Conservation (phyloP, 2,888 invertebrate genomes). For the Habrosyne pyritoides region DNA sequence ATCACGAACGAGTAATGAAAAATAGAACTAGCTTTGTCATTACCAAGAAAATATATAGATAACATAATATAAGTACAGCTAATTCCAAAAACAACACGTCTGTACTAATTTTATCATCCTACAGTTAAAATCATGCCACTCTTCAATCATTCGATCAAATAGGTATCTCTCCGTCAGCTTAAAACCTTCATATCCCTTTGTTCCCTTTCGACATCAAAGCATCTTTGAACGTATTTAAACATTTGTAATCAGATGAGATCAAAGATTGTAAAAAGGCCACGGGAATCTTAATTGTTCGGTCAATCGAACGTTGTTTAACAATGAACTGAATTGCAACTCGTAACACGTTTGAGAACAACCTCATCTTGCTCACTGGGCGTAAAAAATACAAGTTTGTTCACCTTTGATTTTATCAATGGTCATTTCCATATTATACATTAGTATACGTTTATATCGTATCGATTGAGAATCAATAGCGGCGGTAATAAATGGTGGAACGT, state of each 20-base stretch:
- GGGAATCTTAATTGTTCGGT: conserved; percentile 30
- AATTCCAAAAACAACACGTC: not conserved
- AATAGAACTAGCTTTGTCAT: too few relatives aligned
- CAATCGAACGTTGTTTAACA: conserved; percentile 19
- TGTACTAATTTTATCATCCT: not conserved
- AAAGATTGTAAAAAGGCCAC: conserved; percentile 36
- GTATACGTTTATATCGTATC: not conserved
- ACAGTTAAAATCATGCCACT: not conserved
- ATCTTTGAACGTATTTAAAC: conserved; percentile 20
- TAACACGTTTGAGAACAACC: not conserved
- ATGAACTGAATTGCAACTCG: conserved; percentile 3
- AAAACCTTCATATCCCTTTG: conserved; percentile 36
- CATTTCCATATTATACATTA: not conserved
- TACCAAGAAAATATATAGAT: too few relatives aligned
- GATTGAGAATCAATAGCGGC: not conserved
- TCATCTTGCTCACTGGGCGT: not conserved
- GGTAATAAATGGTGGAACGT: not conserved
- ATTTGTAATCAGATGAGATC: conserved; percentile 40
- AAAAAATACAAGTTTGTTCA: conserved; percentile 2
- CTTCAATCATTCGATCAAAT: conserved; percentile 10
- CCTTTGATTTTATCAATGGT: not conserved
- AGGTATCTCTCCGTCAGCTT: conserved; percentile 22
- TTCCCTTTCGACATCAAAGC: conserved; percentile 28
- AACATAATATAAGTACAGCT: too few relatives aligned
- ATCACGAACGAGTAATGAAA: too few relatives aligned